Conservation (phyloP, 2,113 vertebrate genomes). For the Odontophorus gujanensis region DNA sequence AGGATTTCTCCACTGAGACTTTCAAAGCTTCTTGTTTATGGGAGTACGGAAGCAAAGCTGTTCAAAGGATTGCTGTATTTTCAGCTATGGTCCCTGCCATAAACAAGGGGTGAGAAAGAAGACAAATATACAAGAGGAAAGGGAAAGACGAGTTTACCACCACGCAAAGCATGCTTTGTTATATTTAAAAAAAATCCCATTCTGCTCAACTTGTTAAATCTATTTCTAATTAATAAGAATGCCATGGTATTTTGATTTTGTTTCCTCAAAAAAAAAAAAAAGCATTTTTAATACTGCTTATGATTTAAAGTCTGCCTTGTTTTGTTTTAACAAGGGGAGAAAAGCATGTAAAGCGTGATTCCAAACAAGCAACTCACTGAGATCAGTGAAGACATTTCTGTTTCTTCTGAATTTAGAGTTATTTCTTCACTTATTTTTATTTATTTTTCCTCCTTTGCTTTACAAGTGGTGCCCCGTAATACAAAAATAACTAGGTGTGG, state of each 20-base stretch:
- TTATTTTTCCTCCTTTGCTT: not conserved
- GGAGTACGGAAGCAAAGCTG: not conserved
- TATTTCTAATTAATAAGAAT: not conserved
- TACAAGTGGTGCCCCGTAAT: not conserved
- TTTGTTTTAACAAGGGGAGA: not conserved
- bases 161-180: not conserved
- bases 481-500: not conserved
- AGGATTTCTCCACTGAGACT: not conserved
- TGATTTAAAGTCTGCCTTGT: not conserved
- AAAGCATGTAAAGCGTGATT: not conserved
- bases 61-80: conserved; percentile 4
- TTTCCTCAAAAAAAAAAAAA: not conserved
- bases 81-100: not conserved
- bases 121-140: not conserved
- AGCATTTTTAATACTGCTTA: not conserved
- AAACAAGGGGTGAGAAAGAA: not conserved
- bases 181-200: not conserved
- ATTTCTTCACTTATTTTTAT: not conserved
- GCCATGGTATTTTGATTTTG: not conserved
- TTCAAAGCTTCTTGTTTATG: conserved; percentile 28
- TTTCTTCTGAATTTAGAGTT: not conserved
- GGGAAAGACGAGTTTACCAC: not conserved
- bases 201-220: not conserved
- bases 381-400: not conserved
- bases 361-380: not conserved